A percentile compares a stretch with the other conserved stretches of the same genome.
Conservation (phyloP, 2,797 vertebrate genomes). For the Sus cebifrons region DNA sequence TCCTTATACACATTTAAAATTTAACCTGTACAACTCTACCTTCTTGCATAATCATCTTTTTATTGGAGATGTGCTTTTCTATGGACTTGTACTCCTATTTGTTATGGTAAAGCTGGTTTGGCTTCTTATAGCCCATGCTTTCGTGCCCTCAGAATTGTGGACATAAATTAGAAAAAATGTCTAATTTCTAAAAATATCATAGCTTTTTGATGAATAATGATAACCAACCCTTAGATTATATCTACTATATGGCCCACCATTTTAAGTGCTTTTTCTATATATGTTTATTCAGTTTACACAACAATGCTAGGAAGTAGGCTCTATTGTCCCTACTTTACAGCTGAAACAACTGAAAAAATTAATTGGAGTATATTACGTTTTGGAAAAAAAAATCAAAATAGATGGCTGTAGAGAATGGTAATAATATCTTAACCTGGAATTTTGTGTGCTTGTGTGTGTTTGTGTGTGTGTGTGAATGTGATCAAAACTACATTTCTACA, state of each 20-base stretch:
- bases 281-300: background rate
- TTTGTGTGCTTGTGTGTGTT: background rate
- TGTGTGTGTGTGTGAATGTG: background rate
- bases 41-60: background rate
- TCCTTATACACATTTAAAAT: background rate
- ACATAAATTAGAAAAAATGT: background rate
- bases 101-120: background rate
- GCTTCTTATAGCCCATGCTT: background rate
- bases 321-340: background rate
- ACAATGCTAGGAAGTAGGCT: background rate
- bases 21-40: background rate
- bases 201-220: background rate
- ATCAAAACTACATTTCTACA: background rate
- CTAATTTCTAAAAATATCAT: background rate
- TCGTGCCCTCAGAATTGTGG: background rate
- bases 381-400: constrained; percentile 7
- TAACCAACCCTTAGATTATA: background rate
- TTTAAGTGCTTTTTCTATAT: background rate
- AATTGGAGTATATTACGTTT: background rate
- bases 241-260: background rate
- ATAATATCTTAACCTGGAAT: background rate
- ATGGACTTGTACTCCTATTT: background rate
- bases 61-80: background rate
- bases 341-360: background rate
- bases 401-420: background rate